Evolutionary conservation across 2,797 vertebrate species (phyloP).

Genomic region (Gallinago solitaria): DNA sequence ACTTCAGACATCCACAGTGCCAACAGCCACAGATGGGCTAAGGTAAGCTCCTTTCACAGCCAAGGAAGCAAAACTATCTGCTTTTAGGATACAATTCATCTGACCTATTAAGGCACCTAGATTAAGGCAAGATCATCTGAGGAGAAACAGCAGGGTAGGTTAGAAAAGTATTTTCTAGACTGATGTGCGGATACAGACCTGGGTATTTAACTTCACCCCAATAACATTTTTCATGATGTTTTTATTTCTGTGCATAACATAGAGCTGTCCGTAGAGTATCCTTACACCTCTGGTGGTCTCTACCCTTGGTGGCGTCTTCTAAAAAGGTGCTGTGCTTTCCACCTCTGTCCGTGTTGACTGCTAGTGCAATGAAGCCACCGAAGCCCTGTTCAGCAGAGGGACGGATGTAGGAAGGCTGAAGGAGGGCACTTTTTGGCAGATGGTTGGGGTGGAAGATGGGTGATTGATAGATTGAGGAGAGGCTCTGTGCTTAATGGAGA

Average conservation of each 20-base stretch:
- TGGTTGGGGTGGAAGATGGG: not conserved
- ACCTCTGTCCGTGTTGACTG: not conserved
- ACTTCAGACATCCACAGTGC: not conserved
- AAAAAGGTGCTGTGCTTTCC: not conserved
- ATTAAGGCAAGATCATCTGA: not conserved
- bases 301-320: not conserved
- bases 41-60: not conserved
- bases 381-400: not conserved
- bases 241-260: not conserved
- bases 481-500: slow-evolving; percentile 18
- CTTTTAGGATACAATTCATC: not conserved
- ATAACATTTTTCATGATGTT: not conserved
- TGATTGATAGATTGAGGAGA: not conserved
- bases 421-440: not conserved
- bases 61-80: not conserved
- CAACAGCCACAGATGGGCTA: not conserved
- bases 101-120: not conserved
- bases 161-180: not conserved
- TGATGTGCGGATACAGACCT: not conserved
- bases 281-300: not conserved
- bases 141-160: not conserved
- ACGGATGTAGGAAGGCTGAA: not conserved
- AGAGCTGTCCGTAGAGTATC: not conserved
- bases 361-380: not conserved
- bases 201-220: not conserved